Evolutionary conservation across 2,888 invertebrate genomes (phyloP), one percentile per base, ranked within the genome.

Genomic region (Dynastes hyllus): DNA sequence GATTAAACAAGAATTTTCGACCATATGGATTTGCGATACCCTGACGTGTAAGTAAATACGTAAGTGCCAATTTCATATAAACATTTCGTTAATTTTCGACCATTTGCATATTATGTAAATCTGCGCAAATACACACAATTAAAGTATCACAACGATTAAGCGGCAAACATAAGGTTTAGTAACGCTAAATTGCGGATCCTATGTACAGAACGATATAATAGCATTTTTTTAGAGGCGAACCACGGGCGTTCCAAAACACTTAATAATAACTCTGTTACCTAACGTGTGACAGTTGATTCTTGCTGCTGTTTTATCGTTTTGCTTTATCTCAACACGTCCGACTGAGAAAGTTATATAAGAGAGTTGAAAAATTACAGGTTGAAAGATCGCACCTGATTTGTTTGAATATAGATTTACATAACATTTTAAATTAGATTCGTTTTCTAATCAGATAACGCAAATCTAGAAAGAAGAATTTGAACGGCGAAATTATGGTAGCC

Each of bases 331-430:
- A 77, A 67, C 67, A 77, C 58, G 58, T 69, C 77, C 66, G 55
- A 32, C 77, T 77, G 77, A 40, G 77, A 77, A 77, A 77, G 77
- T 77, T 66, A 45, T 53, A 69, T 77, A 58, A 55, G 66, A 67
- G 67, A 77, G 65, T 76, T 69, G 77, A 77, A 66, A 53, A 69
- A 77, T 77, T 77, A 69, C 77, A 77, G 77, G 77, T 77, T 55
- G 67, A 77, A 77, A 77, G 77, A 77, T 77, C 53, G 67, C 77
- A 77, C 77, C 53, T 77, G 77, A 77, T 67, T 77, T 77, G 77
- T 67, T 77, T 77, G 32, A 67, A 77, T 66, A 55, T 45, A 51
- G 55, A 67, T 77, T 77, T 77, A 67, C 77, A 77, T 77, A 77
- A 77, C 77, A 55, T 37, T 55, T 65, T 76, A 67, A 67, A 77